A percentile compares a stretch with the other conserved stretches of the same genome.
These are phyloP conservation scores for Eremophila alpestris DNA, from an alignment of 2,797 vertebrate genomes.

Conservation along the genomic window DNA sequence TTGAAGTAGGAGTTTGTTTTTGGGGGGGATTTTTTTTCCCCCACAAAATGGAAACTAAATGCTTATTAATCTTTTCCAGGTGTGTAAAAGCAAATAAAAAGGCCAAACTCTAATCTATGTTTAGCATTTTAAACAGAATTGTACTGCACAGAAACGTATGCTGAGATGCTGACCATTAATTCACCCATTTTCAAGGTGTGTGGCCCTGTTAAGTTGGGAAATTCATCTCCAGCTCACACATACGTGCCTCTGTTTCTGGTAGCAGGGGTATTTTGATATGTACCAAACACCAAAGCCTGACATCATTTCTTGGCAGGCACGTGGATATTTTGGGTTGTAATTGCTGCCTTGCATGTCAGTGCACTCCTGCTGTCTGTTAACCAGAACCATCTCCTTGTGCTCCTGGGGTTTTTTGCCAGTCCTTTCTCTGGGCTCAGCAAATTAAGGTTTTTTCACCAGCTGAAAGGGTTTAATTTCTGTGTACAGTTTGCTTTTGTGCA, in stretches of 20 bases:
- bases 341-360: conserved; percentile 48
- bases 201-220: conserved; percentile 32
- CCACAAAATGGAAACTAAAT: neutral
- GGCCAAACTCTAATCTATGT: neutral
- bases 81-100: conserved; percentile 12
- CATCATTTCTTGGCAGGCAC: conserved; percentile 51
- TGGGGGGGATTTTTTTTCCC: too few relatives aligned
- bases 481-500: neutral
- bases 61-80: conserved; percentile 6
- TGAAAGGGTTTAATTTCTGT: neutral
- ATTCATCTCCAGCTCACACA: conserved; percentile 12
- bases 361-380: conserved; percentile 47
- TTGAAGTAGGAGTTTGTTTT: neutral
- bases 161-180: neutral
- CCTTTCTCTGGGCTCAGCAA: neutral
- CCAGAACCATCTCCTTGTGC: neutral
- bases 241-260: neutral
- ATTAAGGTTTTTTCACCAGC: neutral
- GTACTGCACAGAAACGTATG: neutral
- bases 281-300: conserved; percentile 34
- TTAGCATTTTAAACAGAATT: neutral
- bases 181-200: conserved; percentile 38
- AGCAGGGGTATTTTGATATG: conserved; percentile 13
- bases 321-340: conserved; percentile 21
- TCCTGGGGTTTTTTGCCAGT: neutral